Base-by-base conservation (phyloP, 2,888 invertebrate species). In the Rugalucina vietnamica region DNA sequence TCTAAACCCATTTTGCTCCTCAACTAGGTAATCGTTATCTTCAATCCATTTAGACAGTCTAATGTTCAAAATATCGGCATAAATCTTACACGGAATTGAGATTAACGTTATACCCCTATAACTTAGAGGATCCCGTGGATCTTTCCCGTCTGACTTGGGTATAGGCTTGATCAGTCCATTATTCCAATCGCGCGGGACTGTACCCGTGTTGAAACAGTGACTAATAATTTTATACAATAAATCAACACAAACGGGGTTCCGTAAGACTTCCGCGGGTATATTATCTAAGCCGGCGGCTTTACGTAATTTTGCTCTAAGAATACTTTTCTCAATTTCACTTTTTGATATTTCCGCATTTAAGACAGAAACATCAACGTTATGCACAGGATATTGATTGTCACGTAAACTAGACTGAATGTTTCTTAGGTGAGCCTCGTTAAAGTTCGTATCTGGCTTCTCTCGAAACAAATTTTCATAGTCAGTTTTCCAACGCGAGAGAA, bases 241-340 rank as follows among this genome's bases (percentile, higher is more conserved):
- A 8, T 60, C 18, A 14, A 60, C 60, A 60, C 60, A 60, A 12
- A 14, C 27, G 29, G 60, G 24, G 14, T 60, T 60, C 4, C 29
- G 60, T 57, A 80, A 29, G 12, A 75, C 74, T 36, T 69, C 70
- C 0, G 70, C 50, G 24, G 80, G 75, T 32, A 79, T 79, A 49
- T 39, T 34, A 37, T 79, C 74, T 21, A 79, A 50, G 24, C 79
- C 79, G n/a, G 80, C 24, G 14, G 80, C 65, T 80, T 80, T 80
- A 5, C 32, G 27, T 36, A 70, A 29, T n/a, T 80, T 75, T 24
- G 65, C 27, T 34, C 79, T 34, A 1, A 49, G 29, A 4, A 69
- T 50, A 37, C 74, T 49, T 39, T 80, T 50, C 5, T 37, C 34
- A 34, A 75, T 57, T 75, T 80, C 75, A 32, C 18, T 10, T 18